Base-by-base conservation (phyloP, 2,888 invertebrate species). In the Platycheirus albimanus region DNA sequence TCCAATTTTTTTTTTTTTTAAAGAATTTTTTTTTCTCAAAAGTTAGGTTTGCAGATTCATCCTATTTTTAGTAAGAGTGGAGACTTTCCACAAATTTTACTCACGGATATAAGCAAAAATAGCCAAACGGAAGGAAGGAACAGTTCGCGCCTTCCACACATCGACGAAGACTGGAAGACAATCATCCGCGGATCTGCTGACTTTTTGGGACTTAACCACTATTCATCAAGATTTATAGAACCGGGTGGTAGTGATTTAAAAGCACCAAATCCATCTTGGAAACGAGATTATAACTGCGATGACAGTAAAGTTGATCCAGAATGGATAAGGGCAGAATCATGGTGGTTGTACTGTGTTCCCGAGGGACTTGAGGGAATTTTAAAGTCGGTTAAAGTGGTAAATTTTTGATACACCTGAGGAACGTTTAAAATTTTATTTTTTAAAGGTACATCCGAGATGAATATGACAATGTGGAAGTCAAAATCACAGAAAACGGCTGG, bases 401-500 rank as follows among this genome's bases (percentile, higher is more conserved):
- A 10, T 5, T 17, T 28, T n/a, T 15, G 0, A 43, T 38, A 51
- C 17, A n/a, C n/a, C n/a, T n/a, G n/a, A n/a, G n/a, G n/a, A n/a
- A n/a, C n/a, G n/a, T n/a, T n/a, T n/a, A n/a, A n/a, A n/a, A n/a
- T n/a, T 17, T 33, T n/a, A 33, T 33, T 33, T 33, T 33, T 4
- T 8, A 33, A 33, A 88, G 88, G 30, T 93, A 93, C 92, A 91
- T 94, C 13, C 93, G 92, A 84, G 88, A 91, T 0, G 90, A 90
- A 36, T 94, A 93, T 87, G 91, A 92, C 36, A 91, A 93, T 85
- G 91, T 92, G 0, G 90, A 90, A 51, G 91, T 94, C 6, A 88
- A 93, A 85, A 92, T 94, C 33, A 92, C 92, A 0, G 94, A 94
- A 86, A 94, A 93, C 85, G 94, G 94, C 1, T 93, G 91, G 87